A percentile compares a stretch with the other conserved stretches of the same genome.
Conservation (phyloP, 1,140 invertebrate species). For the Drosophila mauritiana region DNA sequence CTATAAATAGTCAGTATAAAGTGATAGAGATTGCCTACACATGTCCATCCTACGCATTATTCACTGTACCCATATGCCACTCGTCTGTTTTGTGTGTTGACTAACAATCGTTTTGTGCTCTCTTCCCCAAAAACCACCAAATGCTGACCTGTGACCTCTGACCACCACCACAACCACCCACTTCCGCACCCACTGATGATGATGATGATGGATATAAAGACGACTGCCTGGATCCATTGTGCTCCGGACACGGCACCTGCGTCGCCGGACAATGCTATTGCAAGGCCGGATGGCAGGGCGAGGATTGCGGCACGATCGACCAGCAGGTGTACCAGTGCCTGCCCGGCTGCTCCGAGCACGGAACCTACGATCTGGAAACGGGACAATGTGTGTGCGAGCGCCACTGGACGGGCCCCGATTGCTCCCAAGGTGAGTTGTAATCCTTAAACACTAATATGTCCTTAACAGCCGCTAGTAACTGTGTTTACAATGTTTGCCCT, state of each 20-base stretch:
- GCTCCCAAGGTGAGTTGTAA: constrained; percentile 91
- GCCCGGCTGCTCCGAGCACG: constrained; percentile 95
- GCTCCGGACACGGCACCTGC: constrained; percentile 96
- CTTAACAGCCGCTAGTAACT: background rate
- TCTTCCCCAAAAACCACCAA: constrained; percentile 15
- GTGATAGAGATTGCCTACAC: background rate
- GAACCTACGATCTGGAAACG: constrained; percentile 94
- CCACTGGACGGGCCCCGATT: constrained; percentile 95
- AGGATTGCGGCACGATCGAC: constrained; percentile 93
- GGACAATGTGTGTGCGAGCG: constrained; percentile 95
- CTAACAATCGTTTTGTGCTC: constrained; percentile 65
- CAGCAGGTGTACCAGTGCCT: constrained; percentile 95
- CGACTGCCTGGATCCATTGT: constrained; percentile 94
- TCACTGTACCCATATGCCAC: constrained; percentile 14
- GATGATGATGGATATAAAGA: constrained; percentile 80
- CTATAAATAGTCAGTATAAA: too few relatives aligned
- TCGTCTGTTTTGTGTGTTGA: constrained; percentile 32
- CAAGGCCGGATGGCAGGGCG: constrained; percentile 97
- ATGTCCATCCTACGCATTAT: background rate
- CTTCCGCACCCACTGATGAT: background rate
- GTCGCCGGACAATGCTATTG: constrained; percentile 97
- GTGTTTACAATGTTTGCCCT: background rate
- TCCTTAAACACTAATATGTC: background rate
- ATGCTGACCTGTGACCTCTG: constrained; percentile 11
- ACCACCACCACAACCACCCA: constrained; percentile 3